phyloP scores from a whole-genome alignment of 2,797 vertebrate genomes.

The Myotis vivesi region DNA sequence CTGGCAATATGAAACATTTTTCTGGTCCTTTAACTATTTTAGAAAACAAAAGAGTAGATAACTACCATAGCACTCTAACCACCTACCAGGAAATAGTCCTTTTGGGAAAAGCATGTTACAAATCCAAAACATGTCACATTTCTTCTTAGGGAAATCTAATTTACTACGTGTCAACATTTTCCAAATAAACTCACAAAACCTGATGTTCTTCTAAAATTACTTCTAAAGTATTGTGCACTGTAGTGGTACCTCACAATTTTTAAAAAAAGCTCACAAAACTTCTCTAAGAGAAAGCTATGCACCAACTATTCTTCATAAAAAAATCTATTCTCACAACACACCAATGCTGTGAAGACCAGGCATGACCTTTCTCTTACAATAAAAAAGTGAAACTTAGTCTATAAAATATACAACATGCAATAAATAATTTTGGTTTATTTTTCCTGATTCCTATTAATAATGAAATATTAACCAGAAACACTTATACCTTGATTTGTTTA shows the following conservation, averaged over 20 bases:
- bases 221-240: not conserved
- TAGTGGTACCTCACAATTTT: not conserved
- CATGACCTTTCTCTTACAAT: not conserved
- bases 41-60: not conserved
- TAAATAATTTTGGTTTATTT: not conserved
- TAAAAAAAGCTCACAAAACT: not conserved
- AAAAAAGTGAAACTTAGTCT: not conserved
- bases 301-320: not conserved
- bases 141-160: slow-evolving; percentile 7
- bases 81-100: not conserved
- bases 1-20: not conserved
- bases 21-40: not conserved
- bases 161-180: not conserved
- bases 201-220: not conserved
- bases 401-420: not conserved
- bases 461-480: not conserved
- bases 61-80: not conserved
- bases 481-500: not conserved
- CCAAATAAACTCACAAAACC: not conserved
- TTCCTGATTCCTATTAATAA: not conserved
- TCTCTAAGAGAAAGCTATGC: not conserved
- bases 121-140: not conserved
- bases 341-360: not conserved
- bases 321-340: not conserved
- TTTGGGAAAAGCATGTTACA: not conserved